A percentile compares a stretch with the other conserved stretches of the same genome.
These are phyloP conservation scores for Propsilocerus akamusi DNA, from an alignment of 1,140 invertebrate species.

Conservation along the genomic window DNA sequence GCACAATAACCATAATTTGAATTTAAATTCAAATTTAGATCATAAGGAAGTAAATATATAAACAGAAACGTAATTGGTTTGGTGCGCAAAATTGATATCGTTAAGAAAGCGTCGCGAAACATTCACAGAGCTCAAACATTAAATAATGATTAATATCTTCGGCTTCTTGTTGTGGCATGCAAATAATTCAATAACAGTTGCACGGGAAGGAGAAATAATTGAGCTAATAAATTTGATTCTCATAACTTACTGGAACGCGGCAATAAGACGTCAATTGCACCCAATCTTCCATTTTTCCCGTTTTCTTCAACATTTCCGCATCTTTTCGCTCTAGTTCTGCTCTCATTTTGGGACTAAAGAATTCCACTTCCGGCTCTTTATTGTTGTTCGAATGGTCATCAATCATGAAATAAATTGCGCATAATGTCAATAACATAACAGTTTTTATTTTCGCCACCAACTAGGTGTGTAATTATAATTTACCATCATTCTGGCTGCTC, in stretches of 20 bases:
- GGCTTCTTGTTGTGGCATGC: background rate
- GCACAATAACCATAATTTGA: no score
- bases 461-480: background rate
- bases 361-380: background rate
- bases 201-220: background rate
- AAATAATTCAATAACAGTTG: background rate
- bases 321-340: background rate
- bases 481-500: background rate
- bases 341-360: background rate
- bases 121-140: background rate
- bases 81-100: no score
- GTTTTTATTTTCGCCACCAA: background rate
- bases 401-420: background rate
- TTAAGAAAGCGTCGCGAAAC: no score
- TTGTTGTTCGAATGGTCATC: no score
- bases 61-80: no score
- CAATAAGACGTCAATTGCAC: background rate
- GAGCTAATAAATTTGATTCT: background rate
- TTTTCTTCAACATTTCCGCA: background rate
- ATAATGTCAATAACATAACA: background rate
- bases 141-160: background rate
- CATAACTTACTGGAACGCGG: background rate
- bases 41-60: no score
- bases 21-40: no score
- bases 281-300: background rate